Evolutionary conservation across 2,113 vertebrate species (phyloP), one percentile per base, ranked within the genome.

Genomic region (Agelaius tricolor): DNA sequence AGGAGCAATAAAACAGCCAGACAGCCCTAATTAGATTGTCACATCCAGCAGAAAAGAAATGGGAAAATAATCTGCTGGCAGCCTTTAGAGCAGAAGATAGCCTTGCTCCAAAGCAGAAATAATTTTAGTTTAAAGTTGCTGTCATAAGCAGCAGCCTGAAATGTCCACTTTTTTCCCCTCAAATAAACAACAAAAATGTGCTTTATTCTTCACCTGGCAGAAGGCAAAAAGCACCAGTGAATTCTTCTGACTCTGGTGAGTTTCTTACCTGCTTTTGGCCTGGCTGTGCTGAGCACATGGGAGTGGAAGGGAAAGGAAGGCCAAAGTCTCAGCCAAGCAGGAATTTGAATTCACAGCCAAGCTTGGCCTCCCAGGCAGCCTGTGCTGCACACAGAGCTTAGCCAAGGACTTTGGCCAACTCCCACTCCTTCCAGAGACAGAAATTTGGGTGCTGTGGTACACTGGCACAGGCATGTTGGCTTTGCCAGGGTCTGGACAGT

Each of bases 381-480:
- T 13, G 13, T 7, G 1, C 57, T 44, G 79, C 52, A 59, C 62
- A 26, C 15, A 8, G 43, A 37, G 43, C 63, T 55, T 20, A 83
- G 76, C 4, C 3, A n/a, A 41, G 54, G 39, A 11, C 52, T 28
- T 41, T 19, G 62, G 58, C 43, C 67, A 57, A 72, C 41, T 39
- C 49, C 67, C 44, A 43, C 43, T n/a, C 26, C 47, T 76, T 51
- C 57, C 49, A 15, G 15, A 47, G 33, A 13, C 4, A 59, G 9
- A 31, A 63, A 52, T 68, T 13, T 21, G 18, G 18, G 28, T 55
- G 27, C 16, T 76, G 22, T 39, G 54, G 39, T n/a, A 22, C 28
- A 0, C 0, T 28, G 33, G 57, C 61, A 46, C 10, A 22, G 28
- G 15, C 9, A 1, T 4, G 10, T 46, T 67, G 35, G 33, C 54